A percentile compares a stretch with the other conserved stretches of the same genome.
Evolutionary conservation across 2,888 invertebrate genomes (phyloP).

Genomic region (Ptilodon capucinus): DNA sequence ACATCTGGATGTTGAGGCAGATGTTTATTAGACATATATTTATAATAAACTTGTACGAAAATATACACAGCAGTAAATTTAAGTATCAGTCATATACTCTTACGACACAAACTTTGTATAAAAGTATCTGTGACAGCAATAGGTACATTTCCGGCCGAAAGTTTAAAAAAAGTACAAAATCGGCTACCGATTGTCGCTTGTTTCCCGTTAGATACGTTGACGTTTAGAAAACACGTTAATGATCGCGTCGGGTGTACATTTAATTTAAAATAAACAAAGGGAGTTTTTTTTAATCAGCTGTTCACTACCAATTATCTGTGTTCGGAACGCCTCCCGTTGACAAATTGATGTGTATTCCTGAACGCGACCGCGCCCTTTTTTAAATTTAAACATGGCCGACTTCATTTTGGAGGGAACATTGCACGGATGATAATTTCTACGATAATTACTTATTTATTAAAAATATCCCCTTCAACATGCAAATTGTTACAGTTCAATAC

Average conservation of each 20-base stretch:
- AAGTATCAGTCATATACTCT: too few species aligned
- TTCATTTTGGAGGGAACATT: not conserved
- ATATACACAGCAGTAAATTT: too few species aligned
- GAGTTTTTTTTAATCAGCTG: constrained; percentile 57
- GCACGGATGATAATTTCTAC: not conserved
- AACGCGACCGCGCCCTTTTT: constrained; percentile 45
- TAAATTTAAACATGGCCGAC: constrained; percentile 51
- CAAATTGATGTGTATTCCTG: constrained; percentile 59
- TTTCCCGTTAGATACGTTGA: too few species aligned
- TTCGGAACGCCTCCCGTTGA: constrained; percentile 67
- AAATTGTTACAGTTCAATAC: too few species aligned
- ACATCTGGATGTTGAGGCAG: not conserved
- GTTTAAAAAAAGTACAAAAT: too few species aligned
- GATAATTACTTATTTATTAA: too few species aligned
- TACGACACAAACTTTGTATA: too few species aligned
- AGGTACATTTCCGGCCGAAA: too few species aligned
- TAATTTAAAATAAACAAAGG: constrained; percentile 47
- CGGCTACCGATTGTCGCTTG: not conserved
- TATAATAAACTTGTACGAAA: too few species aligned
- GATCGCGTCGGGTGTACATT: constrained; percentile 32
- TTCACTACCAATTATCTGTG: constrained; percentile 65
- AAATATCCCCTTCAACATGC: too few species aligned
- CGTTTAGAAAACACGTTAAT: constrained; percentile 18
- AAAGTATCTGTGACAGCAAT: too few species aligned
- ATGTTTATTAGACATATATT: too few species aligned